Conservation (phyloP, 2,888 invertebrate genomes). For the Calephelis perditalis region DNA sequence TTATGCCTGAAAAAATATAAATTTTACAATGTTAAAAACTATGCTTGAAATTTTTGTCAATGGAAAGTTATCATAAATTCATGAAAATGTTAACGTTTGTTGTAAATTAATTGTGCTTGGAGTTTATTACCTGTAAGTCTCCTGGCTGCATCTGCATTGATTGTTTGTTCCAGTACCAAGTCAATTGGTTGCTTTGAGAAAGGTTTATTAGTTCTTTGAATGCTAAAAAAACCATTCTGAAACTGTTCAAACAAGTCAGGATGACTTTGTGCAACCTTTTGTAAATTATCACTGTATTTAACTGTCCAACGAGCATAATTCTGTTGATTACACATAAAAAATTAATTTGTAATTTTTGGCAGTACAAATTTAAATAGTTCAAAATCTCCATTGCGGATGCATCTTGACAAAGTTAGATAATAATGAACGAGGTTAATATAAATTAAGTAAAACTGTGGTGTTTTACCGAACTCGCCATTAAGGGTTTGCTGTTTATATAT, state of each 20-base stretch:
- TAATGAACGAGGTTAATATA: constrained; percentile 22
- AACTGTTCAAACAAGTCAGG: constrained; percentile 26
- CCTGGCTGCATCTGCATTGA: constrained; percentile 41
- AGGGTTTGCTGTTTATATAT: constrained; percentile 19
- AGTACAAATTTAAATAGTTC: constrained; percentile 18
- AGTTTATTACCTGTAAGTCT: constrained; percentile 32
- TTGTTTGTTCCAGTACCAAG: constrained; percentile 37
- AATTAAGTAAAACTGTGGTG: constrained; percentile 25
- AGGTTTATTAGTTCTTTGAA: constrained; percentile 29
- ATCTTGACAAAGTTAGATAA: constrained; percentile 20
- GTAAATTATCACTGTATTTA: constrained; percentile 29
- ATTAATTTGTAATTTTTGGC: constrained; percentile 30
- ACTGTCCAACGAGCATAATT: constrained; percentile 32
- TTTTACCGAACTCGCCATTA: constrained; percentile 24
- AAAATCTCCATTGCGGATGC: constrained; percentile 27
- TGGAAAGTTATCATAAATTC: not conserved
- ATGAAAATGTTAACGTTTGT: not conserved
- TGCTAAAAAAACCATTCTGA: constrained; percentile 28
- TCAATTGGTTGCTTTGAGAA: constrained; percentile 34
- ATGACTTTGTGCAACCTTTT: constrained; percentile 28
- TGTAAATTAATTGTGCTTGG: not conserved
- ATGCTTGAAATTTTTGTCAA: not conserved
- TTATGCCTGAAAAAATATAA: constrained; percentile 9
- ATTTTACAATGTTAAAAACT: constrained; percentile 18
- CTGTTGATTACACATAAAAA: constrained; percentile 28